Evolutionary conservation across 2,797 vertebrate genomes (phyloP), one percentile per base, ranked within the genome.

Genomic region (Ambastaia sidthimunki): DNA sequence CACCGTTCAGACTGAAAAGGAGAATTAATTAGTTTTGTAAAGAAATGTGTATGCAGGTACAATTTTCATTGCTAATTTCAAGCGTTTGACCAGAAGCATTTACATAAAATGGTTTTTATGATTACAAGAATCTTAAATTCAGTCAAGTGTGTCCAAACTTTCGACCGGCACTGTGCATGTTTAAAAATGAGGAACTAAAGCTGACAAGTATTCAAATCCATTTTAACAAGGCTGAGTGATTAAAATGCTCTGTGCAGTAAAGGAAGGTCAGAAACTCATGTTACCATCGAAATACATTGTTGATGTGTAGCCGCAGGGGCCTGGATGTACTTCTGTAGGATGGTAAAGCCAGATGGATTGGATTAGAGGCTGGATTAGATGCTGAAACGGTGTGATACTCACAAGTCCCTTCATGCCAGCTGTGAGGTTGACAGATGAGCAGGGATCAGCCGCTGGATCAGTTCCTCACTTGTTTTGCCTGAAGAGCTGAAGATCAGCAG

Each of bases 331-430:
- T 54, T 77, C 74, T 70, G 71, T 67, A 70, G 78, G 63, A 80
- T 78, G 18, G 76, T 72, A 74, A 73, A 78, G 78, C 47, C 71
- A 79, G 74, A 68, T 76, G 83, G 80, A 86, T 88, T 84, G 86
- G 84, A 87, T 88, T 86, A 88, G 79, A 67, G 67, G 76, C 55
- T 69, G 84, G 83, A 85, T 85, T 87, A 86, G 78, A 85, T 82
- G 73, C 67, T 74, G 52, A 81, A 87, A 81, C 82, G 78, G 81
- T 73, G 72, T 66, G 80, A 84, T 80, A 83, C 83, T 87, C 72
- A 72, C 76, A 85, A 65, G 81, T 87, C 74, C 69, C 78, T 83
- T 75, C 78, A 59, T 82, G 69, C 85, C 86, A 85, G 73, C 85
- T 87, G 84, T 70, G 50, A 63, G 60, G 72, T 73, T 82, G 78